Base-by-base conservation (phyloP, 1,140 invertebrate genomes). In the Drosophila repleta region DNA sequence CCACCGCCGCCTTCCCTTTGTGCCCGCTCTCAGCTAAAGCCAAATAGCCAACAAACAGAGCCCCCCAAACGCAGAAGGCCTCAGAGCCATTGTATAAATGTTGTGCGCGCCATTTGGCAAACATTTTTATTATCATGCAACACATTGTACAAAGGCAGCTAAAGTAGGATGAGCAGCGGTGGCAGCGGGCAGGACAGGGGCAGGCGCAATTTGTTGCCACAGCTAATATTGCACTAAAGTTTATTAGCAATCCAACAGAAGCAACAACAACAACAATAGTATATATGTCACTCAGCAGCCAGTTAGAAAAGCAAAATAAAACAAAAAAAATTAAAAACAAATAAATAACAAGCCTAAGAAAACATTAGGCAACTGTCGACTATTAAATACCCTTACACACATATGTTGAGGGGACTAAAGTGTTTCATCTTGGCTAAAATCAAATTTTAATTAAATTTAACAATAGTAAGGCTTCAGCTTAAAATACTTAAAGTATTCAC, bases 101-200 rank as follows among this genome's bases (percentile, higher is more conserved):
- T 56, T 72, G 58, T 62, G 56, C 65, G 70, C 71, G 58, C 71
- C 71, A 74, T 74, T 74, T 74, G 71, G 71, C 71, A 74, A 74
- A 68, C 64, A 73, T 68, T 73, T 73, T 68, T 72, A 72, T 72
- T 72, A 72, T 72, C 63, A 66, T 57, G 68, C 62, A 71, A 65
- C 62, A 70, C 61, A 65, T 66, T 57, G 35, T 39, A 72, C 63
- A 67, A 72, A 67, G 43, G 68, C 35, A 10, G 48, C 48, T 21
- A 51, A 20, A 26, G 43, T 35, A 1, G 32, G 32, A 35, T 35
- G 32, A 35, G 32, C 32, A 21, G 26, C 29, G 49, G 3, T 13
- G 17, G 17, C 26, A 24, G 24, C 1, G 3, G 15, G 3, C 6
- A 4, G 29, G 5, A 11, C 4, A 11, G n/a, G 2, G 11, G 21